Evolutionary conservation across 2,888 invertebrate genomes (phyloP).

Genomic region (Globia sparganii): DNA sequence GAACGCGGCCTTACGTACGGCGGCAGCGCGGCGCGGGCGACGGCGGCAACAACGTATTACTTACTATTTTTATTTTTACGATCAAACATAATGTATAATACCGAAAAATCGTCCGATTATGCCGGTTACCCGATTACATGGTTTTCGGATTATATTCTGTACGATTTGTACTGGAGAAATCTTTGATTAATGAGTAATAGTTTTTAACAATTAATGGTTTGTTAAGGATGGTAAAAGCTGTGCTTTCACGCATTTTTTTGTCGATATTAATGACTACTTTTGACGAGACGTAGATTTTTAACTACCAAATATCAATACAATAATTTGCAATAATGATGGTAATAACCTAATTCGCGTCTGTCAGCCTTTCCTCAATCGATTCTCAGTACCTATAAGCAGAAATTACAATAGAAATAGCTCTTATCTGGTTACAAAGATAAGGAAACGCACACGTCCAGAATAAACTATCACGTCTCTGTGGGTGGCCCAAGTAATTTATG

Average conservation of each 20-base stretch:
- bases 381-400: not conserved
- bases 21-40: constrained; percentile 19
- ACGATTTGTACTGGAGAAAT: constrained; percentile 52
- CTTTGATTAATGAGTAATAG: constrained; percentile 55
- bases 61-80: constrained; percentile 79
- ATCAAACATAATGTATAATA: constrained; percentile 74
- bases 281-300: not conserved
- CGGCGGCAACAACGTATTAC: constrained; percentile 39
- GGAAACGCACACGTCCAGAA: not conserved
- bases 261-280: constrained; percentile 5
- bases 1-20: not conserved
- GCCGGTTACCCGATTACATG: constrained; percentile 44
- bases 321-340: constrained; percentile 1
- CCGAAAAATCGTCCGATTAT: constrained; percentile 74
- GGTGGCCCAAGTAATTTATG: constrained; percentile 17
- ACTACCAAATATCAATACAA: not conserved
- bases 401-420: constrained; percentile 23
- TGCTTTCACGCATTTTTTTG: constrained; percentile 34
- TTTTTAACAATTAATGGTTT: constrained; percentile 35
- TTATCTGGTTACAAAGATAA: constrained; percentile 25
- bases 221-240: constrained; percentile 20
- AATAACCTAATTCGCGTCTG: not conserved
- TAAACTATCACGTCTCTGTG: constrained; percentile 15
- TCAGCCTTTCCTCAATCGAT: not conserved
- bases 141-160: constrained; percentile 52